Base-by-base conservation (phyloP, 2,888 invertebrate species). In the Girardia tigrina region DNA sequence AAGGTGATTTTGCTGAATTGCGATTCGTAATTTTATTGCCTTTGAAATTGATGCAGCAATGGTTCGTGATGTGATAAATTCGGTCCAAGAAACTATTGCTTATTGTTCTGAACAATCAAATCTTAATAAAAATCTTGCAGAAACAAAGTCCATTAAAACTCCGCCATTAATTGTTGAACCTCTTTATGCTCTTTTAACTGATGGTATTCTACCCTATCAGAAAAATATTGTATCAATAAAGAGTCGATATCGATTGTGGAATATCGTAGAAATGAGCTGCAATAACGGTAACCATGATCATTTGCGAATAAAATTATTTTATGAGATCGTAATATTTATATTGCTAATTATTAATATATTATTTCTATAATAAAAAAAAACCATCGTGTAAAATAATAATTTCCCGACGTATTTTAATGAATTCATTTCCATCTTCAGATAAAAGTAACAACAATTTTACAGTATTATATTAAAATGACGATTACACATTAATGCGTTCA, bases 71-170 rank as follows among this genome's bases (percentile, higher is more conserved):
- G 56, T 75, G 14, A 75, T 75, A 6, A 73, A 74, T 23, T 20
- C 75, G 8, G 75, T 75, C 23, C 75, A 75, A 20, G 26, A 29
- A 36, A 72, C 72, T 26, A 42, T 75, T 23, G 75, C 75, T 42
- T 26, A 29, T 36, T 75, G 75, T 36, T 75, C 75, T 1, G 26
- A 26, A 16, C 56, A 36, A 36, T 8, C 36, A 36, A 8, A 20
- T 20, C 20, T 20, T n/a, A 56, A 56, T 56, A 56, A 56, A 56
- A 56, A n/a, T 2, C 23, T 56, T n/a, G 6, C 56, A 4, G 56
- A 56, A 16, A 2, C 56, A 56, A 56, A 56, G 23, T 6, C 56
- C 6, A 56, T 56, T n/a, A 56, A 56, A 56, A 23, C 72, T 26
- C 28, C 29, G 8, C 36, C 36, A 14, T 14, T 29, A 16, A 29